A percentile compares a stretch with the other conserved stretches of the same genome.
Evolutionary conservation across 2,113 vertebrate genomes (phyloP).

Genomic region (Geococcyx californianus): DNA sequence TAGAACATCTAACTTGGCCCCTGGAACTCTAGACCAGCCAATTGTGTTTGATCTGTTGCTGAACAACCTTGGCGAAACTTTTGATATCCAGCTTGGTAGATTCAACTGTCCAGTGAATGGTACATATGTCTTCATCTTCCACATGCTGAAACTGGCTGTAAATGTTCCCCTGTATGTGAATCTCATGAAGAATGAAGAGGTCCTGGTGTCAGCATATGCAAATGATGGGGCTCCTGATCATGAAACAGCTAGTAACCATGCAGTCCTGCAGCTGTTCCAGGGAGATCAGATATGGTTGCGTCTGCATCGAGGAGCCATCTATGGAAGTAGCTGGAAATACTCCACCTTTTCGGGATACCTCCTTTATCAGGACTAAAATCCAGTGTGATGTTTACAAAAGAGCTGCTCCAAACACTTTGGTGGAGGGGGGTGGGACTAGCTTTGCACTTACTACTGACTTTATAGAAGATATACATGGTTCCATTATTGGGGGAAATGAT

Average conservation of each 20-base stretch:
- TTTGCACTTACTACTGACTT: constrained; percentile 70
- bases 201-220: constrained; percentile 94
- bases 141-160: constrained; percentile 97
- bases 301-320: constrained; percentile 94
- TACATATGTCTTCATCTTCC: constrained; percentile 95
- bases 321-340: constrained; percentile 98
- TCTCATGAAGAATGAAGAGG: constrained; percentile 97
- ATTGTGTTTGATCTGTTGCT: constrained; percentile 94
- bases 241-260: constrained; percentile 95
- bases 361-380: constrained; percentile 93
- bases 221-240: constrained; percentile 97
- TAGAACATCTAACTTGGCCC: constrained; percentile 92
- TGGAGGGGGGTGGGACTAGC: constrained; percentile 58
- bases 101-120: constrained; percentile 92
- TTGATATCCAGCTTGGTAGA: constrained; percentile 88
- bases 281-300: constrained; percentile 97
- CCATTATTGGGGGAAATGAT: constrained; percentile 62
- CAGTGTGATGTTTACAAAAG: constrained; percentile 55
- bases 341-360: constrained; percentile 98
- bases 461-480: constrained; percentile 49
- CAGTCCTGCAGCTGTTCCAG: constrained; percentile 91
- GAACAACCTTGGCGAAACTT: constrained; percentile 92
- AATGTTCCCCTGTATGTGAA: constrained; percentile 96
- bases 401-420: constrained; percentile 62
- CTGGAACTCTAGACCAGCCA: constrained; percentile 95